phyloP scores from a whole-genome alignment of 1,140 invertebrate genomes.

The Linepithema humile region DNA sequence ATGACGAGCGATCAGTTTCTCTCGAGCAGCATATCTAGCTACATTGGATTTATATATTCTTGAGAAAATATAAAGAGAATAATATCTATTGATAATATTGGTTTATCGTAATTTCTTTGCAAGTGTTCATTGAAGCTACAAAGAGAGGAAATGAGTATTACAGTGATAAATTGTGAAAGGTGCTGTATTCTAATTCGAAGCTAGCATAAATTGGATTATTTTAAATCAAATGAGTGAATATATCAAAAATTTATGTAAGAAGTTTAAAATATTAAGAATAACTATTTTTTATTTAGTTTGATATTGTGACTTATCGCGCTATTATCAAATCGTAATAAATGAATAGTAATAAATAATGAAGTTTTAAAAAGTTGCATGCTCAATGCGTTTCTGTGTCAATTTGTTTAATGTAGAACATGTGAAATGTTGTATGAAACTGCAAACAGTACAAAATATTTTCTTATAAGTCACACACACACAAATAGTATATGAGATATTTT shows the following conservation, averaged over 20 bases:
- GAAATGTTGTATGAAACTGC: neutral
- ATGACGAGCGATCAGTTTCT: constrained; percentile 65
- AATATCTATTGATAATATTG: neutral
- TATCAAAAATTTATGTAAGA: neutral
- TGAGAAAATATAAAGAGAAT: neutral
- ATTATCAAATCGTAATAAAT: neutral
- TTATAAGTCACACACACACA: too few relatives aligned
- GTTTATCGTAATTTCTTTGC: neutral
- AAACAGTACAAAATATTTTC: neutral
- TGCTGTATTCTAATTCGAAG: neutral
- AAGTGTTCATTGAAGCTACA: neutral
- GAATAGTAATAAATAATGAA: too few relatives aligned
- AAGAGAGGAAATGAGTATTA: neutral
- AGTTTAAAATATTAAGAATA: constrained; percentile 1
- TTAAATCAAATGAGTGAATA: neutral
- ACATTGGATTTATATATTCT: constrained; percentile 51
- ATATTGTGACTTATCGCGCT: too few relatives aligned
- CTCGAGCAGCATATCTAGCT: constrained; percentile 59
- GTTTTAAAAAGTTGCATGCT: neutral
- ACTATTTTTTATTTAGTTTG: neutral
- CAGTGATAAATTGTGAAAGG: neutral
- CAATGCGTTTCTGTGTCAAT: neutral
- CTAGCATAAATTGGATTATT: neutral
- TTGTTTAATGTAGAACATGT: neutral
- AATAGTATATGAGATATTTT: neutral